Base-by-base conservation (phyloP, 1,140 invertebrate genomes). In the Drosophila virilis region DNA sequence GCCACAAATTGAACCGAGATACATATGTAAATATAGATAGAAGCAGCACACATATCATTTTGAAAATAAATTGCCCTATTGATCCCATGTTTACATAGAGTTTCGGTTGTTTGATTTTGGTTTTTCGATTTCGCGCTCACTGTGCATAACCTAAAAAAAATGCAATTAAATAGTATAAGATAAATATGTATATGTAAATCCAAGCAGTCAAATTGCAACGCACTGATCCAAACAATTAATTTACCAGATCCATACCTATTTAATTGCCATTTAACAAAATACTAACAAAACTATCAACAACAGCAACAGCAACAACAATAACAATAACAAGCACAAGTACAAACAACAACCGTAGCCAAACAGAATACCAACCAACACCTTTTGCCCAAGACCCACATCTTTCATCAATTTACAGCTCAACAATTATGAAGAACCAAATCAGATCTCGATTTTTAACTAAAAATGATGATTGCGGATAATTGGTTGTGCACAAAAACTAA, bases 401-500 rank as follows among this genome's bases (percentile, higher is more conserved):
- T 60, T 73, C 62, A 73, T 73, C 69, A 77, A 64, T 62, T 68
- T 74, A 66, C 52, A 84, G 67, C 70, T 77, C 57, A 77, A 79
- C 88, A 52, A 59, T 67, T 62, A 76, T 71, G 78, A 57, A 74
- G 57, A 62, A 84, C 64, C 67, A 78, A 80, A 89, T 84, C 78
- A 80, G 75, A 91, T 91, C 89, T 91, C 85, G 84, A 91, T 90
- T 91, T 91, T 91, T 91, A 91, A 79, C 69, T 65, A 71, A 85
- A 88, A 72, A 91, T 91, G 90, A 91, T 91, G 90, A 91, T 91
- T 91, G 90, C 86, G 90, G 90, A 91, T 91, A 91, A 91, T 91
- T 91, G 90, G 90, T 91, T 91, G 90, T 85, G 81, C 90, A 91
- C 90, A 82, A 77, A 88, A 85, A 82, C 15, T 50, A 55, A 57